phyloP scores from a whole-genome alignment of 2,888 invertebrate genomes.

The Coremacera marginata region DNA sequence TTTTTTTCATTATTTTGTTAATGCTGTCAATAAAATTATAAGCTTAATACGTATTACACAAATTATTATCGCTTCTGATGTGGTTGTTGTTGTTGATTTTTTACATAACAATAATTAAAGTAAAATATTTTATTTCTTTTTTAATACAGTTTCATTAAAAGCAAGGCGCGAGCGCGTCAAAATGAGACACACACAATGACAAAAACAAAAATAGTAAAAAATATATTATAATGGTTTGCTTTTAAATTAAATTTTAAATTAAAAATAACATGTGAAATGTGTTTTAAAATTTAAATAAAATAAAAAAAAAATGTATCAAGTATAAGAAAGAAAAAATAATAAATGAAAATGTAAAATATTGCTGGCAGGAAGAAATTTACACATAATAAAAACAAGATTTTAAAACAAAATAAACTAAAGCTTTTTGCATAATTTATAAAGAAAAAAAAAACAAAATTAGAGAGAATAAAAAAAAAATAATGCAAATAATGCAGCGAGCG shows the following conservation, averaged over 20 bases:
- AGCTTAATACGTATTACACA: conserved; percentile 63
- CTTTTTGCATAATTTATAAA: background rate
- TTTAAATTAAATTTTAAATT: conserved; percentile 8
- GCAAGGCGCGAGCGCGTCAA: conserved; percentile 32
- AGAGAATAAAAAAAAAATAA: conserved; percentile 1
- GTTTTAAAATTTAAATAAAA: conserved; percentile 20
- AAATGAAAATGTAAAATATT: conserved; percentile 16
- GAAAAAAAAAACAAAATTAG: background rate
- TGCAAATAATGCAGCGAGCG: conserved; percentile 6
- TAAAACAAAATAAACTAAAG: background rate
- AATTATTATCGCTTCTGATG: conserved; percentile 50
- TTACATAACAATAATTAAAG: conserved; percentile 42
- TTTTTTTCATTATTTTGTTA: conserved; percentile 33
- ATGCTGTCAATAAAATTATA: conserved; percentile 45
- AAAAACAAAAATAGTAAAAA: conserved; percentile 41
- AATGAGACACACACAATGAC: conserved; percentile 42
- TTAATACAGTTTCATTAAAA: conserved; percentile 43
- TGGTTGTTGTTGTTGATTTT: conserved; percentile 37
- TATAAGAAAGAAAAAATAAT: conserved; percentile 20
- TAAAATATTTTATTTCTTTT: conserved; percentile 38
- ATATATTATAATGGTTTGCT: conserved; percentile 1
- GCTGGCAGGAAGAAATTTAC: conserved; percentile 19
- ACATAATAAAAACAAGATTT: background rate
- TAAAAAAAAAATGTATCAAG: background rate
- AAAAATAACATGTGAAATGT: conserved; percentile 7